A percentile compares a stretch with the other conserved stretches of the same genome.
These are phyloP conservation scores for Chromobotia macracanthus DNA, from an alignment of 2,797 vertebrate genomes.

Conservation along the genomic window DNA sequence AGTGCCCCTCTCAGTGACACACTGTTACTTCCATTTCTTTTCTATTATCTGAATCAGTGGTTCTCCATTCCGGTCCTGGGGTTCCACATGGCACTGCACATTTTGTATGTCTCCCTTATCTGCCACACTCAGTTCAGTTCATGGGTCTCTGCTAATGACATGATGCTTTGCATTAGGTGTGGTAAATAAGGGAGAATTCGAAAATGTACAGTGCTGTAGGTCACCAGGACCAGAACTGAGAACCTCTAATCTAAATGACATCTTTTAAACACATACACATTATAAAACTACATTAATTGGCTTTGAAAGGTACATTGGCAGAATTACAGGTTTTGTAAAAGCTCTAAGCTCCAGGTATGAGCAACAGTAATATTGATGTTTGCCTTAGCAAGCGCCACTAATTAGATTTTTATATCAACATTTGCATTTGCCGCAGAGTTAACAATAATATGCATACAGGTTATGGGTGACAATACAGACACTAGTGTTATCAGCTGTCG, in stretches of 20 bases:
- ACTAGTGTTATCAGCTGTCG: neutral
- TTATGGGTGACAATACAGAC: neutral
- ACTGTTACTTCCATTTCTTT: neutral
- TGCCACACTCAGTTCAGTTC: neutral
- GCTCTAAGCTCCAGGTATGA: neutral
- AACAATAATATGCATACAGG: conserved; percentile 17
- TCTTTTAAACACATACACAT: neutral
- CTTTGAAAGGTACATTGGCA: too few species aligned
- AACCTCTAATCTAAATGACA: neutral
- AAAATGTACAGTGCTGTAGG: neutral
- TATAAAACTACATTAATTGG: neutral
- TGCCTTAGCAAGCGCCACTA: neutral
- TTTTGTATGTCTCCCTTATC: neutral
- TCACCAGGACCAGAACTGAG: neutral
- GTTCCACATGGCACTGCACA: neutral
- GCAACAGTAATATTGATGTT: neutral
- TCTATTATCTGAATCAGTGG: neutral
- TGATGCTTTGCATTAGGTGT: neutral
- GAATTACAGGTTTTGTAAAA: neutral
- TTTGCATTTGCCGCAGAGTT: conserved; percentile 37
- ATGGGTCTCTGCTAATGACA: neutral
- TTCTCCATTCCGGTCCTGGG: neutral
- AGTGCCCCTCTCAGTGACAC: conserved; percentile 8
- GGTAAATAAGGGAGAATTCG: neutral
- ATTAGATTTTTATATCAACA: conserved; percentile 16